A percentile compares a stretch with the other conserved stretches of the same genome.
phyloP scores from a whole-genome alignment of 2,113 vertebrate genomes.

The Lynx canadensis region DNA sequence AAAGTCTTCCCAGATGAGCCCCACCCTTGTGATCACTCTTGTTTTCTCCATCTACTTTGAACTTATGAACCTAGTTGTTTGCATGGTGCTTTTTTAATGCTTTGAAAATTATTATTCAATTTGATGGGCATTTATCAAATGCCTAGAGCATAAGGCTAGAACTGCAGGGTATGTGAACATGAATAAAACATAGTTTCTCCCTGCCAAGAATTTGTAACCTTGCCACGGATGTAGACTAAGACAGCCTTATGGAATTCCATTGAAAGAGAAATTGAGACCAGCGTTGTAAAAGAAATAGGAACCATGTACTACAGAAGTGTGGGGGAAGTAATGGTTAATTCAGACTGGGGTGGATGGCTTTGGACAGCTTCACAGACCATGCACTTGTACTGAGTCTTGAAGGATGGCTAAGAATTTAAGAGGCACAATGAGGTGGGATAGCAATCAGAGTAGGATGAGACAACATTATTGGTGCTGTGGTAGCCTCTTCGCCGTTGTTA shows the following conservation, averaged over 20 bases:
- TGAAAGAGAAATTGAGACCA: not conserved
- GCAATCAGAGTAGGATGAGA: not conserved
- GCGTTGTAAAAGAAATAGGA: not conserved
- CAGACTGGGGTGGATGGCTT: not conserved
- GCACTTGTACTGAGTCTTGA: not conserved
- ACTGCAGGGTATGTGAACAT: not conserved
- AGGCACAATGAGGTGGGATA: not conserved
- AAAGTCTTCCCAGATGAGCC: constrained; percentile 6
- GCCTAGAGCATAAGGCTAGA: not conserved
- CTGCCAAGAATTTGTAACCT: not conserved
- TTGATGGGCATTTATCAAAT: not conserved
- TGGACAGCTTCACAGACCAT: not conserved
- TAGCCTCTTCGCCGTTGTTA: not conserved
- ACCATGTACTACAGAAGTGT: not conserved
- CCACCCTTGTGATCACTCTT: not conserved
- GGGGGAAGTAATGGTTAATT: not conserved
- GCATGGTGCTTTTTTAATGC: not conserved
- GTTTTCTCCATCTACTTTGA: not conserved
- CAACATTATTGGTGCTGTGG: accelerated
- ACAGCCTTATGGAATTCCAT: not conserved
- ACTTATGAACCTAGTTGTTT: not conserved
- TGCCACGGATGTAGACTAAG: not conserved
- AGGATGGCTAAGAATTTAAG: not conserved
- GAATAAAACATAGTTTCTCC: not conserved
- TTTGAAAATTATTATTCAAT: constrained; percentile 1